phyloP scores from a whole-genome alignment of 2,888 invertebrate genomes.

The Pheosia gnoma region DNA sequence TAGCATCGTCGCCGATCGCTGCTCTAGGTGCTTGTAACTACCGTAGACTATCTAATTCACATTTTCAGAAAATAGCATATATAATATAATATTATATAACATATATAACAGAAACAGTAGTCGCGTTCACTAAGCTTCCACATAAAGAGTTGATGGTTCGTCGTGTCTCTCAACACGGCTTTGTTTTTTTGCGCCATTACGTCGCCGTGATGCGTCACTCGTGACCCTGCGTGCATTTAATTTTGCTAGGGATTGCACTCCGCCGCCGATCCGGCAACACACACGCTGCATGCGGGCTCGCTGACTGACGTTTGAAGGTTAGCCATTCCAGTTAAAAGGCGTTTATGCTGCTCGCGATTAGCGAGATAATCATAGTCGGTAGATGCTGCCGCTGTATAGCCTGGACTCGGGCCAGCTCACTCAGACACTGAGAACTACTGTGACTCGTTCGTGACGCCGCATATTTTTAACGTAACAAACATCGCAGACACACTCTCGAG shows the following conservation, averaged over 20 bases:
- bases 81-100: background rate
- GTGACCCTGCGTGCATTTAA: constrained; percentile 36
- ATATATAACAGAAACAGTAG: constrained; percentile 11
- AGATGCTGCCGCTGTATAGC: constrained; percentile 47
- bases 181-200: constrained; percentile 50
- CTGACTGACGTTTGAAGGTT: constrained; percentile 46
- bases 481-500: constrained; percentile 72
- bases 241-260: constrained; percentile 41
- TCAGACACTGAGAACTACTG: constrained; percentile 60
- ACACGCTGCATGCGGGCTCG: constrained; percentile 39
- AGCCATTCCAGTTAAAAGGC: constrained; percentile 40
- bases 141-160: constrained; percentile 26
- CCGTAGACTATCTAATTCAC: too few species aligned
- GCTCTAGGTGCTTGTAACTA: background rate
- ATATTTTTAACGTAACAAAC: constrained; percentile 82
- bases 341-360: constrained; percentile 29
- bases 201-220: constrained; percentile 54
- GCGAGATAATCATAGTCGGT: constrained; percentile 40
- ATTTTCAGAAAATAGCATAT: too few species aligned
- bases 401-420: constrained; percentile 74
- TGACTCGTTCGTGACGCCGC: constrained; percentile 81
- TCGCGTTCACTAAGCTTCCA: constrained; percentile 21
- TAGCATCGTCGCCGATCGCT: background rate
- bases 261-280: constrained; percentile 27
- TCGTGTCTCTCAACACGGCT: constrained; percentile 44